Evolutionary conservation across 2,888 invertebrate genomes (phyloP).

Genomic region (Catocala fraxini): DNA sequence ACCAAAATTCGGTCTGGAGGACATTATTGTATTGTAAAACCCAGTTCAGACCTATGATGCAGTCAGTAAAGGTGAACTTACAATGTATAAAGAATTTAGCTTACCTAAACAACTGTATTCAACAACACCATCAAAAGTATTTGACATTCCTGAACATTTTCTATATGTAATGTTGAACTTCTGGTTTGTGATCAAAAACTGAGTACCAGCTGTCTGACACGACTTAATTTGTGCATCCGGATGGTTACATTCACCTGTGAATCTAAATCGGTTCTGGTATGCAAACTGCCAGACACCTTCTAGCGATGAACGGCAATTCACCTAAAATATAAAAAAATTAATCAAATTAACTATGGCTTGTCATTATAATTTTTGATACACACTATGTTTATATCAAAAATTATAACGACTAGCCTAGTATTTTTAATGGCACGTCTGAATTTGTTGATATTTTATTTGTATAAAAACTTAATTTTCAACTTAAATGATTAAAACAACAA

Average conservation of each 20-base stretch:
- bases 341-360: no score
- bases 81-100: slow-evolving; percentile 11
- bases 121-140: slow-evolving; percentile 96
- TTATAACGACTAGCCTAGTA: no score
- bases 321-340: slow-evolving; percentile 61
- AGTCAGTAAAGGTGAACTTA: no score
- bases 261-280: slow-evolving; percentile 95
- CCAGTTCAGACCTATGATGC: no score
- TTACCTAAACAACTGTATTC: slow-evolving; percentile 95
- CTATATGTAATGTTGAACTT: slow-evolving; percentile 98
- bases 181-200: slow-evolving; percentile 98
- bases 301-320: slow-evolving; percentile 96
- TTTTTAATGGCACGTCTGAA: no score
- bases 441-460: no score
- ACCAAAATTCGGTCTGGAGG: no score
- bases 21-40: no score
- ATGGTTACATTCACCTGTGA: slow-evolving; percentile 96
- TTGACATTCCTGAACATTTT: slow-evolving; percentile 95
- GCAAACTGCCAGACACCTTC: slow-evolving; percentile 99
- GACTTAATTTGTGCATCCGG: slow-evolving; percentile 96
- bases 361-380: no score
- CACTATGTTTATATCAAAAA: no score
- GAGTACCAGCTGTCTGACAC: slow-evolving; percentile 98
- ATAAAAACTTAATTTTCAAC: no score
- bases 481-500: no score